Evolutionary conservation across 2,797 vertebrate genomes (phyloP), one percentile per base, ranked within the genome.

Genomic region (Cygnus olor): DNA sequence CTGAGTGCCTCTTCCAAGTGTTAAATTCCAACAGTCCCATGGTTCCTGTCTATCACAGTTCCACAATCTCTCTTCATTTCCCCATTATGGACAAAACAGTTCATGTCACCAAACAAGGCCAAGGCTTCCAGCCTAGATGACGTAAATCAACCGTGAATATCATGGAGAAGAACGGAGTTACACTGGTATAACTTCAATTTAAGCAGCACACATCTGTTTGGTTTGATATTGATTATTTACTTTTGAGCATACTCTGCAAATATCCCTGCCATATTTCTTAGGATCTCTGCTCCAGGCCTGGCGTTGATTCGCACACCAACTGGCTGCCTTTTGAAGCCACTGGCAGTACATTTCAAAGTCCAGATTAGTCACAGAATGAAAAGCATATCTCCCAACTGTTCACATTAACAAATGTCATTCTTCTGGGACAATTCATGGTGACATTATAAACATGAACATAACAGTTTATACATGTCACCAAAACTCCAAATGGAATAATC

Each of bases 331-430:
- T 56, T 66, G 70, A 90, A 88, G 73, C 77, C 93, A 70, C 69
- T 85, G 91, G 66, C 77, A 32, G 21, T 56, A 86, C 0, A 9
- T 84, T 88, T 76, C 89, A 85, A 96, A 97, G 95, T 90, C 80
- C 83, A 51, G 18, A 73, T 90, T 82, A 93, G 70, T 90, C 83
- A 88, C 87, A 80, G 83, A 69, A 91, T 57, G 68, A 85, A 84
- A 93, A 89, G n/a, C 10, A 0, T 64, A 80, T 76, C 94, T 89
- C 85, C 66, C 92, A 70, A 49, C 66, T 94, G 89, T 76, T 95
- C 91, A 57, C 14, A 34, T 64, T 38, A 86, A 47, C 5, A 4
- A 92, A 88, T 38, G 28, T 17, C 77, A 71, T 88, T 94, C 77
- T 93, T 88, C 51, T 73, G 38, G 82, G 80, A 66, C 42, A 71